Evolutionary conservation across 2,113 vertebrate genomes (phyloP), one percentile per base, ranked within the genome.

Genomic region (Chroicocephalus ridibundus): DNA sequence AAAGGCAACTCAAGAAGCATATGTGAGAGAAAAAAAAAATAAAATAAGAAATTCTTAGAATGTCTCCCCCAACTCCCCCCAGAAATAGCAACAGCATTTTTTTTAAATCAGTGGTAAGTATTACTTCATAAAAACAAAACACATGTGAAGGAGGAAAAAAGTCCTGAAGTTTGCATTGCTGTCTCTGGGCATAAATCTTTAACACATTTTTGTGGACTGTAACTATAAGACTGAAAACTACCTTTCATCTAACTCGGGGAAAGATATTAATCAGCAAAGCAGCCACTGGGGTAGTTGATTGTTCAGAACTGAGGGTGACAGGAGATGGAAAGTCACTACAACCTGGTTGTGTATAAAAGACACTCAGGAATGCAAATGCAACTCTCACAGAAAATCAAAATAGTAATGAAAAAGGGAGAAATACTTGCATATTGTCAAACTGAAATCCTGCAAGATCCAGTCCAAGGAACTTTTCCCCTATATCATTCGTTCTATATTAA

Each of bases 1-100:
- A 72, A 14, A 88, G 21, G 34, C 8, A 88, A 90, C 26, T 85
- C 25, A 25, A 62, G 24, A 55, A 76, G 66, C 4, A 9, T 4
- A 14, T 5, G 11, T 6, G 5, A 13, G 9, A 21, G 17, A 19
- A 17, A 27, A 14, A 19, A 38, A 38, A 22, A 64, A 17, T 11
- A 7, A 17, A 15, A 38, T 12, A 29, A 15, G 29, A 19, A 29
- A 15, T 8, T 44, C 20, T 40, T 1, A 49, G n/a, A 58, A 57
- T 11, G 27, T 13, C 18, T 19, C 44, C 44, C 44, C 44, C 44
- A 4, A 4, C 32, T 11, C 29, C 3, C 0, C 3, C 8, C 21
- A 5, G 3, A 34, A 49, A 27, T 8, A 57, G 36, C 65, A 90
- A 66, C 9, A 66, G 22, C 11, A 9, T 77, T 52, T 70, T 79